Base-by-base conservation (phyloP, 2,113 vertebrate genomes). In the Actinemys pallida region DNA sequence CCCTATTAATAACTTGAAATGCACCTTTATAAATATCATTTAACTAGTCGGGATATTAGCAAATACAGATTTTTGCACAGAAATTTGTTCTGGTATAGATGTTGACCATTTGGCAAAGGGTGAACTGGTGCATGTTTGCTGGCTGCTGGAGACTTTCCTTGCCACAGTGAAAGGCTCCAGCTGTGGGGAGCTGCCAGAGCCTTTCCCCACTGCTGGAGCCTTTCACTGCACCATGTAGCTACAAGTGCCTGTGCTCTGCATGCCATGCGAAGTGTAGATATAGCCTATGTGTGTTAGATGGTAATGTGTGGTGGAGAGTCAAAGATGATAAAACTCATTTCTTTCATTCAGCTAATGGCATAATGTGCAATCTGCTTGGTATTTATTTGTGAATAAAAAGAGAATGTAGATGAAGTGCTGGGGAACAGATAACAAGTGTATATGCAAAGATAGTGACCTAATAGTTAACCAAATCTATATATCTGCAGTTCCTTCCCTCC, bases 1-100 rank as follows among this genome's bases (percentile, higher is more conserved):
- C 42, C 39, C 54, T 85, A n/a, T 69, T 94, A 76, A 24, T 88
- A 65, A 86, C 94, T 92, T 86, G 49, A 53, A 93, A 75, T 72
- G 35, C 65, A n/a, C 65, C 35, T 39, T 19, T 35, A n/a, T 17
- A n/a, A 69, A 93, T 90, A 65, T 53, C 88, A 45, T 91, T 95
- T 95, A 96, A 92, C 81, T 72, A 96, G 76, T 52, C 90, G 0
- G 0, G 29, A 83, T 92, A 92, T 86, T 91, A 88, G 45, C 49
- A 94, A 92, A 91, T 86, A 76, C 25, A 78, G 81, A 47, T 9
- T 57, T 82, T 86, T 5, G 27, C 50, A 49, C 78, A 39, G 31
- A 39, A 27, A 17, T 84, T 39, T 91, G 50, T 88, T 92, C 95
- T 25, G 29, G 14, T 85, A 42, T 76, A 39, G 35, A 31, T 3